Conservation (phyloP, 92 coral and sea anemone genomes). For the Porites divaricata region DNA sequence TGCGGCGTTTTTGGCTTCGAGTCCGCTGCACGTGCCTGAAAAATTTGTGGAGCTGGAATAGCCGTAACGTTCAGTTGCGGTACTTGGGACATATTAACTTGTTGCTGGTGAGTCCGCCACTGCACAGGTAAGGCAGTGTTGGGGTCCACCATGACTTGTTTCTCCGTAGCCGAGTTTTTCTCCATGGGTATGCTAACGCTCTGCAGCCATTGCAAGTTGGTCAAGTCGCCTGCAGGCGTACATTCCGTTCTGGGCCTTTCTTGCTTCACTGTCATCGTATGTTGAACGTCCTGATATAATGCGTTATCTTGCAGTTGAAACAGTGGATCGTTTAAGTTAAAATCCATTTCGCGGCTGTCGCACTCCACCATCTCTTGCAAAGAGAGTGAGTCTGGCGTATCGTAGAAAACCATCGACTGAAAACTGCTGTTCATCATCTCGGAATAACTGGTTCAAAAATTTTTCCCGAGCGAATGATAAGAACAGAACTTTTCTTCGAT, state of each 20-base stretch:
- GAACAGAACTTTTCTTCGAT: slow-evolving; percentile 69
- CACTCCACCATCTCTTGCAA: slow-evolving; percentile 98
- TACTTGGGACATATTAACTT: slow-evolving; percentile 66
- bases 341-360: slow-evolving; percentile 93
- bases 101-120: slow-evolving; percentile 73
- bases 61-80: slow-evolving; percentile 74
- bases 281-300: slow-evolving; percentile 73
- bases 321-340: slow-evolving; percentile 98
- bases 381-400: slow-evolving; percentile 84
- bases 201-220: slow-evolving; percentile 98
- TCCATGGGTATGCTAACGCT: slow-evolving; percentile 98
- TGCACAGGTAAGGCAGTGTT: slow-evolving; percentile 99
- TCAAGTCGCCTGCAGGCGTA: slow-evolving; percentile 86
- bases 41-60: slow-evolving; percentile 68
- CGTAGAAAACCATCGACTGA: slow-evolving; percentile 63
- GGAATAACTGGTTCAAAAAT: slow-evolving; percentile 54
- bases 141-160: slow-evolving; percentile 96
- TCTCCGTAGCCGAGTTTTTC: slow-evolving; percentile 72
- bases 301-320: slow-evolving; percentile 76
- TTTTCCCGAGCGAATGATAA: slow-evolving; percentile 58
- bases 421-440: slow-evolving; percentile 84
- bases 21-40: slow-evolving; percentile 83
- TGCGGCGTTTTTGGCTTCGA: slow-evolving; percentile 62
- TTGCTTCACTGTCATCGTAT: slow-evolving; percentile 70
- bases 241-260: slow-evolving; percentile 81